Evolutionary conservation across 2,888 invertebrate genomes (phyloP), one percentile per base, ranked within the genome.

Genomic region (Dichetophora obliterata): DNA sequence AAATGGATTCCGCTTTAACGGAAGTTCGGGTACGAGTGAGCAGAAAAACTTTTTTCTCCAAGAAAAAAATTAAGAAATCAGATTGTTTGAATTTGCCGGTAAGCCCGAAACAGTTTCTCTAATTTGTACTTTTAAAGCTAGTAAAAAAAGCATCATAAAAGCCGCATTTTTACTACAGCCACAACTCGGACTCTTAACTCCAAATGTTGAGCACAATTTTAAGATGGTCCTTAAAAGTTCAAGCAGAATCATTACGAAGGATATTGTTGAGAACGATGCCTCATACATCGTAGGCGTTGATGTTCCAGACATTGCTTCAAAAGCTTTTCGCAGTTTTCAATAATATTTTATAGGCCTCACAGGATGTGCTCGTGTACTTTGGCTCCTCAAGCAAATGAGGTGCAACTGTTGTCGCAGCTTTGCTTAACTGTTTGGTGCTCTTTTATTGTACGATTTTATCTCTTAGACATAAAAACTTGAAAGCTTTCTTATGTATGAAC

Each of bases 301-400:
- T 59, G 59, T 5, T 34, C 5, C 27, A 19, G 9, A 27, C 61
- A 61, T 22, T 24, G 22, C 57, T 6, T 5, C 61, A 52, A 34
- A 16, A 22, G 54, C 63, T 52, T 43, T 59, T 52, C 52, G 66
- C 37, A 72, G 57, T 66, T 78, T 75, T 66, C 72, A 78, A 72
- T 78, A 72, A 75, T 48, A 57, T 78, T 78, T 78, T 75, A 78
- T 73, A 54, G 73, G 65, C 72, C 31, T 9, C 73, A 66, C 78
- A 71, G 78, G 72, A 78, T 75, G 78, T 78, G 78, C 24, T 16
- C 65, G 6, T 19, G 24, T 69, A 19, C 52, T 6, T n/a, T 48
- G 43, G 54, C 65, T 71, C 61, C 68, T 50, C n/a, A 19, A 27
- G 34, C 24, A 59, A 59, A 59, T 27, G 27, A 59, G 22, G 24